Conservation (phyloP, 35 echinoderm and acorn worm genomes). For the Apostichopus californicus region DNA sequence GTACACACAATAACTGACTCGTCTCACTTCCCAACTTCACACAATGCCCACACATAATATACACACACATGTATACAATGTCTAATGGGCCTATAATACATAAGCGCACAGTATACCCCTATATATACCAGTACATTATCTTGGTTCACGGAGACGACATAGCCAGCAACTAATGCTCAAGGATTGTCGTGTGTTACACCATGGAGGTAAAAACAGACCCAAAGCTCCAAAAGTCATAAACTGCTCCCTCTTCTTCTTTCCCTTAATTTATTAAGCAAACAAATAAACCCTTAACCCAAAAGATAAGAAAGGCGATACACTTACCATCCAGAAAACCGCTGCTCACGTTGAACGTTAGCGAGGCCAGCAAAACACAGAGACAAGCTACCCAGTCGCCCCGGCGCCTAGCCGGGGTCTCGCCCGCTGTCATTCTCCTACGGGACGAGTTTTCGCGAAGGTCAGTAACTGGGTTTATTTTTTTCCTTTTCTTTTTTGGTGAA, state of each 20-base stretch:
- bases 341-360: neutral
- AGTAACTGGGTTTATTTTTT: too few species aligned
- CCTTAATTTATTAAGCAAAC: conserved; percentile 16
- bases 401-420: neutral
- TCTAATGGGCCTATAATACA: too few species aligned
- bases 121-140: too few species aligned
- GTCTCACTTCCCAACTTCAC: too few species aligned
- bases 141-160: too few species aligned
- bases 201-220: too few species aligned
- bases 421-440: neutral
- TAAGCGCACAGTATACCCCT: too few species aligned
- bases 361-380: conserved; percentile 29
- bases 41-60: too few species aligned
- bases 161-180: too few species aligned
- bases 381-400: conserved; percentile 11
- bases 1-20: too few species aligned
- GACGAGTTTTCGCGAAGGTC: conserved; percentile 11
- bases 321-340: neutral
- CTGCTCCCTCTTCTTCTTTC: neutral
- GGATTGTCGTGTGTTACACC: too few species aligned
- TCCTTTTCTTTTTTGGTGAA: neutral
- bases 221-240: neutral
- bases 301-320: conserved; percentile 2
- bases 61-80: too few species aligned
- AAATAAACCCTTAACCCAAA: neutral